phyloP scores from a whole-genome alignment of 30 jellyfish, hydroid and myxozoan species.

The Aurelia coerulea region DNA sequence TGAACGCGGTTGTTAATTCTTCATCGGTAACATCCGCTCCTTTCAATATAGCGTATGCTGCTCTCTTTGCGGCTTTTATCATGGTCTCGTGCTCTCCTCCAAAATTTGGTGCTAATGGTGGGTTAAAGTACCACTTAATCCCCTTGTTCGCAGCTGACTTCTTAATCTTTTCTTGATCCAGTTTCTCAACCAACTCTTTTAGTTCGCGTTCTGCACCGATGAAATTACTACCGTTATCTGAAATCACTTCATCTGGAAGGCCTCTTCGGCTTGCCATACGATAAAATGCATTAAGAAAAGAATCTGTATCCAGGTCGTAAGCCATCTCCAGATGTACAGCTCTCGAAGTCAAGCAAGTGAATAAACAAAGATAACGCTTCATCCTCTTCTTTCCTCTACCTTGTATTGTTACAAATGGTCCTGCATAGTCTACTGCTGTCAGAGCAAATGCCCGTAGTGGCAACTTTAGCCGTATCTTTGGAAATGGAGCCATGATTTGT shows the following conservation, averaged over 20 bases:
- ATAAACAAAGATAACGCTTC: constrained; percentile 27
- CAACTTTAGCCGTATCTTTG: constrained; percentile 16
- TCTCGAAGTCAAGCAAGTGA: constrained; percentile 40
- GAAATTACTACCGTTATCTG: no score
- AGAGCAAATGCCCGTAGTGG: constrained; percentile 53
- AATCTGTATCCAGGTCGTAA: constrained; percentile 40
- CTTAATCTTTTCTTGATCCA: no score
- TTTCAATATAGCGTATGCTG: constrained; percentile 22
- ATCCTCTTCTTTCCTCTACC: constrained; percentile 38
- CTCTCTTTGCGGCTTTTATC: constrained; percentile 53
- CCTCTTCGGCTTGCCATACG: constrained; percentile 59
- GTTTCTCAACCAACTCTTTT: no score
- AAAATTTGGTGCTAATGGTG: constrained; percentile 72
- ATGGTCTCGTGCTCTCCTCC: constrained; percentile 47
- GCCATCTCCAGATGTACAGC: constrained; percentile 75
- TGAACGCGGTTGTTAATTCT: constrained; percentile 22
- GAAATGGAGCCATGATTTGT: constrained; percentile 70
- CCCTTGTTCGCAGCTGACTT: no score
- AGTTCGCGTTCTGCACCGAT: no score
- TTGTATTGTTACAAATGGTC: constrained; percentile 40
- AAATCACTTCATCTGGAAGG: constrained; percentile 24
- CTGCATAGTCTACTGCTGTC: constrained; percentile 57
- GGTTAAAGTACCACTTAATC: constrained; percentile 43
- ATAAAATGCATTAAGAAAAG: constrained; percentile 57
- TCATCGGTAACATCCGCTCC: constrained; percentile 47